Base-by-base conservation (phyloP, 2,888 invertebrate species). In the Noctua fimbriata region DNA sequence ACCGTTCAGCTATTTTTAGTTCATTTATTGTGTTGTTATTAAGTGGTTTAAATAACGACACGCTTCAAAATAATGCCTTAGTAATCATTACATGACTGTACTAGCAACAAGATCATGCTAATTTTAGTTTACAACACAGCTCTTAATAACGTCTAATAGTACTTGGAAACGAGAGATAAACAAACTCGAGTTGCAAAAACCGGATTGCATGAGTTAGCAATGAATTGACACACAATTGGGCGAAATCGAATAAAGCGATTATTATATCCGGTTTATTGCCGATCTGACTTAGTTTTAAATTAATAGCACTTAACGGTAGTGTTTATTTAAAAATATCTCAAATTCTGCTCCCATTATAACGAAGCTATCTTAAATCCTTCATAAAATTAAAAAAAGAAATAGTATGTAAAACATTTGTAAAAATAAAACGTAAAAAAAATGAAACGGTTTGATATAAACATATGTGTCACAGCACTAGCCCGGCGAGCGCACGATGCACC, bases 401-500 rank as follows among this genome's bases (percentile, higher is more conserved):
- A 24, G n/a, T 18, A 47, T 18, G 21, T n/a, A 7, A 44, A 67
- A 44, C 44, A 44, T 16, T n/a, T 28, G 16, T 3, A n/a, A 69
- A 63, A 76, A 70, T 52, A 36, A 73, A 80, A 83, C 79, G 63
- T 69, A 72, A 63, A 49, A 36, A 36, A 84, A 67, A 79, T 60
- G 73, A 79, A 87, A 89, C 90, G 87, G 90, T 88, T 83, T 76
- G 76, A 77, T 74, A 88, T 83, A 83, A 73, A 84, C 86, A 79
- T 79, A 71, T 82, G 78, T 89, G 90, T 91, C 93, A 66, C 96
- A 92, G 92, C 95, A 94, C 96, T 96, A 94, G 78, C 87, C 72
- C 85, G 88, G 89, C 90, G 91, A 83, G 88, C 89, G 89, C 87
- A 87, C 93, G 88, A 93, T 94, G 94, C 95, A 95, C 95, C 93